These are phyloP conservation scores for Arge pagana DNA, from an alignment of 2,888 invertebrate species.

Conservation along the genomic window DNA sequence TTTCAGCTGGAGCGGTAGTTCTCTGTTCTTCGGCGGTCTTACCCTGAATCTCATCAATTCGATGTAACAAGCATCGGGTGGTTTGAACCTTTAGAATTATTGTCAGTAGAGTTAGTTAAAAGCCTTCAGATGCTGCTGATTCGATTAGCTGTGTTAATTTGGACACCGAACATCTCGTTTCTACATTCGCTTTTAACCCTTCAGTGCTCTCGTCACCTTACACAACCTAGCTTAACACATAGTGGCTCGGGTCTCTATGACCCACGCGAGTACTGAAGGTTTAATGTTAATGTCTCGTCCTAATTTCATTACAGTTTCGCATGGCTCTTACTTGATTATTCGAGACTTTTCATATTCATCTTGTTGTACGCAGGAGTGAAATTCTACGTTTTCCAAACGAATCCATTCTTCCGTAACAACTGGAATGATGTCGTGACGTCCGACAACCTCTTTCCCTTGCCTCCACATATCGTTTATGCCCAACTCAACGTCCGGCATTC, in stretches of 20 bases:
- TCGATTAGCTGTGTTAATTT: too few relatives aligned
- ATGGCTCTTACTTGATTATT: constrained; percentile 74
- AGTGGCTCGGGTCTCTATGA: background rate
- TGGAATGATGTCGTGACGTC: constrained; percentile 98
- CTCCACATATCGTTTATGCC: constrained; percentile 96
- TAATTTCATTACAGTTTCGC: too few relatives aligned
- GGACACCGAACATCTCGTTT: too few relatives aligned
- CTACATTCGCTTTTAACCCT: too few relatives aligned
- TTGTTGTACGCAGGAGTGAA: constrained; percentile 91
- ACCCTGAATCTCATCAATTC: constrained; percentile 96
- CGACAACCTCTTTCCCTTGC: constrained; percentile 99
- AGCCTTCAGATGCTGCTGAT: too few relatives aligned
- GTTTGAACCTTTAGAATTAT: constrained; percentile 80
- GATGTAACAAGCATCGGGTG: constrained; percentile 97
- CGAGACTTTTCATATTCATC: constrained; percentile 85
- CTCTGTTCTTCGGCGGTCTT: constrained; percentile 92
- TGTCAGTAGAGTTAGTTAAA: constrained; percentile 26
- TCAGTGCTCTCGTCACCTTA: too few relatives aligned
- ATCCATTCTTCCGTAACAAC: constrained; percentile 99
- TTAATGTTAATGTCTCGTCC: too few relatives aligned
- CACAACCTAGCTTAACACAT: too few relatives aligned
- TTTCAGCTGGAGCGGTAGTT: constrained; percentile 94
- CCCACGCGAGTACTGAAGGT: too few relatives aligned
- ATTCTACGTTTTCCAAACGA: constrained; percentile 89
- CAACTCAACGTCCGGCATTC: constrained; percentile 95